Base-by-base conservation (phyloP, 2,888 invertebrate genomes). In the Pristionchus fissidentatus region DNA sequence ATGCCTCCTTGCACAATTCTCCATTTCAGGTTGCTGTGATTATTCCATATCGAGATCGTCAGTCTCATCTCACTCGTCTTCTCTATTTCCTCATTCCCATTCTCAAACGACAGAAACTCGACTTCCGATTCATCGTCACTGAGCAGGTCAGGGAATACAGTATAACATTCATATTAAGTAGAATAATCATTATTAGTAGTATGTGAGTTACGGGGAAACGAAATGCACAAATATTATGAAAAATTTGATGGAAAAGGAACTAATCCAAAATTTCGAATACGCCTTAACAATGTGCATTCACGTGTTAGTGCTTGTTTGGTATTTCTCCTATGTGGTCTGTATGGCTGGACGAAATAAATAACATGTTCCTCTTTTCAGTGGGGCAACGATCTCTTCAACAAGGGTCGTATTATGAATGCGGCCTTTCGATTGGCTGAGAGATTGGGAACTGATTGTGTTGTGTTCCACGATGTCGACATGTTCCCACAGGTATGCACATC, bases 401-500 rank as follows among this genome's bases (percentile, higher is more conserved):
- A 92, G 83, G 92, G 92, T 0, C 84, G 90, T 26, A 90, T 92
- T 32, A 92, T 92, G 92, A 92, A 92, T 84, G 91, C 92, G 3
- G 92, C 92, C 10, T 92, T 92, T 84, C 80, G 85, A 43, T 86
- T 90, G 52, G 91, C 91, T 0, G 88, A 90, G 78, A 85, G 84
- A 32, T 86, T 92, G 26, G 87, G 87, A n/a, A 90, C 91, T n/a
- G 89, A 91, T 78, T 92, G 92, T 85, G 91, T 92, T 49, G 87
- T 92, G 13, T 92, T 92, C 83, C 92, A 92, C 83, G 92, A 92
- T 83, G 94, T 93, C 19, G 94, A 94, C 87, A 92, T 94, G 88
- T 92, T 93, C 70, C 93, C 93, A 0, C 91, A 89, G 84, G 87
- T 87, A 8, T 29, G 49, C 13, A 2, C 55, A n/a, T n/a, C n/a